phyloP scores from a whole-genome alignment of 1,140 invertebrate species.

The Aphelenchoides fujianensis region DNA sequence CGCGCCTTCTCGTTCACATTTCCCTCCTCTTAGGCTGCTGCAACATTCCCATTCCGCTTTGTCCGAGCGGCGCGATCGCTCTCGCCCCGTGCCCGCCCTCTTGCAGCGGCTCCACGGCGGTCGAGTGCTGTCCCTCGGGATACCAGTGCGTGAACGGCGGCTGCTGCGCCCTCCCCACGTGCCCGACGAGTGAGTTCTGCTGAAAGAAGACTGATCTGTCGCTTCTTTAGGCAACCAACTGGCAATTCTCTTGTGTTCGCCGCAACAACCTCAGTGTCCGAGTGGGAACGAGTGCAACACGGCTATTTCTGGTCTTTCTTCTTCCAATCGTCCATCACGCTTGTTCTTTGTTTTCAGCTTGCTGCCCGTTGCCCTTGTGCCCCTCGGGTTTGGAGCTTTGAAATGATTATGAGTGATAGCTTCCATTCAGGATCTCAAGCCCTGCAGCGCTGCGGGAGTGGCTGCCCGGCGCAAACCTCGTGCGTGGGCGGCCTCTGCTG shows the following conservation, averaged over 20 bases:
- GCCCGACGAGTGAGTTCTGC: constrained; percentile 30
- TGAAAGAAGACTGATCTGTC: no score
- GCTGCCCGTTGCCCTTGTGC: constrained; percentile 35
- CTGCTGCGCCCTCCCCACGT: constrained; percentile 39
- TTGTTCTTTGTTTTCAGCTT: constrained; percentile 19
- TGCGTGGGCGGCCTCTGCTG: constrained; percentile 55
- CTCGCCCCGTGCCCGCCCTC: neutral
- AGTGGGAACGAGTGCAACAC: constrained; percentile 23
- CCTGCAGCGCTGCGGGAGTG: constrained; percentile 15
- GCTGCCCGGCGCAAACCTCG: constrained; percentile 1
- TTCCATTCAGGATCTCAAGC: constrained; percentile 7
- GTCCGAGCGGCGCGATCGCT: constrained; percentile 22
- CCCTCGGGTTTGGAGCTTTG: neutral
- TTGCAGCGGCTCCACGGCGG: constrained; percentile 4
- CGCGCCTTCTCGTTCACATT: neutral
- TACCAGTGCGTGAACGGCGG: constrained; percentile 44
- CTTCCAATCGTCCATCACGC: constrained; percentile 18
- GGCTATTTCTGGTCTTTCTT: constrained; percentile 10
- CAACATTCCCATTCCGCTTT: constrained; percentile 26
- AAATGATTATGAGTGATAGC: neutral
- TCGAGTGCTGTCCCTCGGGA: constrained; percentile 20
- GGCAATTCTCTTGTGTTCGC: constrained; percentile 10
- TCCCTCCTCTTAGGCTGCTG: neutral
- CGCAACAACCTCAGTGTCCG: constrained; percentile 17
- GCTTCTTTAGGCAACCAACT: constrained; percentile 11